Conservation (phyloP, 2,888 invertebrate genomes). For the Dusona sp. region DNA sequence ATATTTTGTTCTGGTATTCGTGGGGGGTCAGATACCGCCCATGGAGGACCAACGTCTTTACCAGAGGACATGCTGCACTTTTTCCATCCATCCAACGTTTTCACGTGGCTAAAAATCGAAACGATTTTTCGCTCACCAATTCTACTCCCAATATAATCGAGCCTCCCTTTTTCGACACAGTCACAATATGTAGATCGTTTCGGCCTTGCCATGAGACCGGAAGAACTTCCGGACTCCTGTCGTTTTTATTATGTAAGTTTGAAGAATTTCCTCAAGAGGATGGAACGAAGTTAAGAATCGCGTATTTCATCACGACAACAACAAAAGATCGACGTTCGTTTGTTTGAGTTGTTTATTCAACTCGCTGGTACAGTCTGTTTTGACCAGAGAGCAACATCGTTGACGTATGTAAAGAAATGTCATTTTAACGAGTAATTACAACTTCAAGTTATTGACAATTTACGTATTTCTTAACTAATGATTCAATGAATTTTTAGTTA, state of each 20-base stretch:
- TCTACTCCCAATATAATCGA: conserved; percentile 52
- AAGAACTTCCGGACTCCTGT: conserved; percentile 53
- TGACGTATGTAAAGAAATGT: not conserved
- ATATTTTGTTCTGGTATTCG: conserved; percentile 66
- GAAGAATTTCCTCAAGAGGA: not conserved
- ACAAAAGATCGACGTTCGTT: not conserved
- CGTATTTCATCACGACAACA: not conserved
- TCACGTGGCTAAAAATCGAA: conserved; percentile 52
- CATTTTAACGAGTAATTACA: not conserved
- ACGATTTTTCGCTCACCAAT: conserved; percentile 30
- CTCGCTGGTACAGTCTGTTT: not conserved
- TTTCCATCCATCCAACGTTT: conserved; percentile 59
- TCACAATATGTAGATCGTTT: conserved; percentile 25
- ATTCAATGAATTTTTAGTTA: not conserved
- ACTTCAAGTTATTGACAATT: not conserved
- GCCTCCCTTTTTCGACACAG: not conserved
- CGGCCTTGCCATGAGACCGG: conserved; percentile 34
- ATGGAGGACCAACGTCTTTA: conserved; percentile 70
- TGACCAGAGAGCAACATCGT: not conserved
- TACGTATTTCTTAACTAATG: not conserved
- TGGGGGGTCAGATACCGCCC: conserved; percentile 81
- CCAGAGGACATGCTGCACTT: conserved; percentile 61
- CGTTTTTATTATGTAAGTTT: not conserved
- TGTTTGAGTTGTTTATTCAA: not conserved
- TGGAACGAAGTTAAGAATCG: not conserved